Percentiles rank a stretch among this genome's conserved stretches.
Conservation (phyloP, 2,113 vertebrate species). For the Upupa epops region DNA sequence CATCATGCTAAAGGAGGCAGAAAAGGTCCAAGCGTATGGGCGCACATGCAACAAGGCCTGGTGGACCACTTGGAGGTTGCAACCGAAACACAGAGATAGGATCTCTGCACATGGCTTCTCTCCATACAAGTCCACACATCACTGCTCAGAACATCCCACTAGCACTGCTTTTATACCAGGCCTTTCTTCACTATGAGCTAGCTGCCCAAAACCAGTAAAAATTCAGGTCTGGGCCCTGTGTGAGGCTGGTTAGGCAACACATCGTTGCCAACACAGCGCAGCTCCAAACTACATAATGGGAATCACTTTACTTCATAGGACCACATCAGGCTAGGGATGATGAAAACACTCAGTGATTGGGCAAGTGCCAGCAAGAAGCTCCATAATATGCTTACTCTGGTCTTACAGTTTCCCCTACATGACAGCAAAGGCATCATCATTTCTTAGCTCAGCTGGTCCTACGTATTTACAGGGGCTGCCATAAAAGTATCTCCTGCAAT, state of each 20-base stretch:
- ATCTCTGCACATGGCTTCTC: neutral
- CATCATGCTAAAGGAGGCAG: neutral
- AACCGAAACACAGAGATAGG: neutral
- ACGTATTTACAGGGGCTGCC: neutral
- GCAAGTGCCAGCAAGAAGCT: neutral
- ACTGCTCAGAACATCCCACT: neutral
- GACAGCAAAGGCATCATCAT: neutral
- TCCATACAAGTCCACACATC: neutral
- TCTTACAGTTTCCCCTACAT: neutral
- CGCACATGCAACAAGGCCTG: neutral
- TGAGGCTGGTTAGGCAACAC: neutral
- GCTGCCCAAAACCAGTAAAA: neutral
- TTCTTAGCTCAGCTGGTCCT: neutral
- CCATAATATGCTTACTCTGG: no score
- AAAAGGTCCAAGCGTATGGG: accelerated
- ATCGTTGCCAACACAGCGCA: accelerated
- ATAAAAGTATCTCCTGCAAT: neutral
- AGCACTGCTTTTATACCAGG: neutral
- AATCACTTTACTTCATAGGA: accelerated
- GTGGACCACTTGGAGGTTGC: neutral
- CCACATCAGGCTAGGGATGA: neutral
- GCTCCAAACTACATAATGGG: accelerated
- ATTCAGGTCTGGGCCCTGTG: neutral
- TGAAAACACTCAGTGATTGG: neutral
- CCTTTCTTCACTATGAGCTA: neutral